Base-by-base conservation (phyloP, 2,888 invertebrate species). In the Agrotis exclamationis region DNA sequence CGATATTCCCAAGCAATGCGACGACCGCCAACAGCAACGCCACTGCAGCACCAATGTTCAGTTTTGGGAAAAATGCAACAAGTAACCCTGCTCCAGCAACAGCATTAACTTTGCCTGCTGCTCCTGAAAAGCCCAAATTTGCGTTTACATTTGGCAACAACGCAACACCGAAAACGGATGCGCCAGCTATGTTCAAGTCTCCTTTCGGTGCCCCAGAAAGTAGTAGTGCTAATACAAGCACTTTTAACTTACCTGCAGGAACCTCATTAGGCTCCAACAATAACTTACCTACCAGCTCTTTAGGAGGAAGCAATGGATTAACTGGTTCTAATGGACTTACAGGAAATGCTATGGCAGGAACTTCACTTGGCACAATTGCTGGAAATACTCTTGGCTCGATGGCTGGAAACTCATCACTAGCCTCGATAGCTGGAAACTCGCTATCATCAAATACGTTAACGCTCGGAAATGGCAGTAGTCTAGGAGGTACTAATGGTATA, bases 81-180 rank as follows among this genome's bases (percentile, higher is more conserved):
- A 76, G 44, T 48, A 77, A 64, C 44, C 70, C 80, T 9, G 28
- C 82, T 16, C 59, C 74, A n/a, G 33, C 86, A 3, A 74, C 85
- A n/a, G 48, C 59, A 14, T 28, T 67, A 48, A 16, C 79, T 20
- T 14, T 79, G 50, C 57, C 70, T 20, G 63, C 88, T 20, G 82
- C 83, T 51, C 45, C 82, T 3, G 93, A 92, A 7, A 92, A 91
- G 68, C 90, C 92, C 0, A 91, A 91, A 73, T 94, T 94, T 63
- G 91, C 86, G 63, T 95, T 95, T 62, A 85, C 85, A 14, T 95
- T 95, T 70, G 89, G 91, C 11, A 86, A 66, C 58, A 89, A 83
- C 59, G 3, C 69, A 44, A n/a, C 67, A 0, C 24, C 73, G n/a
- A 87, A 88, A 74, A 74, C 86, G 16, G 89, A 91, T 45, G 51